A percentile compares a stretch with the other conserved stretches of the same genome.
Conservation (phyloP, 1,140 invertebrate genomes). For the Gonioctena quinquepunctata region DNA sequence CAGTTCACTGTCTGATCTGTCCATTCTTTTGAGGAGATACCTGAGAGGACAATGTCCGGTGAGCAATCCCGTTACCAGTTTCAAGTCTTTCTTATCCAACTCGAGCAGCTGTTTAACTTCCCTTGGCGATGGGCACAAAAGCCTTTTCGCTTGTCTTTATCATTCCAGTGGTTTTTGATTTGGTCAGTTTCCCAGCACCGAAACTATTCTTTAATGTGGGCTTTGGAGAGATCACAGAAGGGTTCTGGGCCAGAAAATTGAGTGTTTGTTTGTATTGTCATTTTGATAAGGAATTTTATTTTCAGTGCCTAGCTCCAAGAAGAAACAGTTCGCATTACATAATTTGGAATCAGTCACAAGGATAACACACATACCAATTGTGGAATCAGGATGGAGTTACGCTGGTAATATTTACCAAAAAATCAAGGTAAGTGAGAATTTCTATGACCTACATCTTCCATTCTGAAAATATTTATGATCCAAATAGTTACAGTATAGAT, state of each 20-base stretch:
- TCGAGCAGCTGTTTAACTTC: no score
- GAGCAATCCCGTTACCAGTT: no score
- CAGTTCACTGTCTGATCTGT: no score
- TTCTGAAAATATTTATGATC: no score
- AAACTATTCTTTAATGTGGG: neutral
- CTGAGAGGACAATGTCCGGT: no score
- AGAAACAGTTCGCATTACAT: constrained; percentile 54
- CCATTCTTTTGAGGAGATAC: no score
- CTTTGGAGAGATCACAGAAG: neutral
- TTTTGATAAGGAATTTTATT: neutral
- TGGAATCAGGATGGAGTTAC: constrained; percentile 70
- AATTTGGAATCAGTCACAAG: constrained; percentile 68
- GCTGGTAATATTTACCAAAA: constrained; percentile 70
- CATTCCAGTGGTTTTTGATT: no score
- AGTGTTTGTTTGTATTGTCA: neutral
- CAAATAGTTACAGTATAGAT: no score
- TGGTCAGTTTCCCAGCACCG: neutral
- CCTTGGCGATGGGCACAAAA: neutral
- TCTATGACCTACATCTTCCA: no score
- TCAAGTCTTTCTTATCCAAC: no score
- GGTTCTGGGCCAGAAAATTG: neutral
- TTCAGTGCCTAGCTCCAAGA: constrained; percentile 35
- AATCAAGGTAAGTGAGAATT: constrained; percentile 70
- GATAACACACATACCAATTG: constrained; percentile 71
- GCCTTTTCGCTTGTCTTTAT: no score